Evolutionary conservation across 2,797 vertebrate genomes (phyloP).

Genomic region (Ispidina lecontei): DNA sequence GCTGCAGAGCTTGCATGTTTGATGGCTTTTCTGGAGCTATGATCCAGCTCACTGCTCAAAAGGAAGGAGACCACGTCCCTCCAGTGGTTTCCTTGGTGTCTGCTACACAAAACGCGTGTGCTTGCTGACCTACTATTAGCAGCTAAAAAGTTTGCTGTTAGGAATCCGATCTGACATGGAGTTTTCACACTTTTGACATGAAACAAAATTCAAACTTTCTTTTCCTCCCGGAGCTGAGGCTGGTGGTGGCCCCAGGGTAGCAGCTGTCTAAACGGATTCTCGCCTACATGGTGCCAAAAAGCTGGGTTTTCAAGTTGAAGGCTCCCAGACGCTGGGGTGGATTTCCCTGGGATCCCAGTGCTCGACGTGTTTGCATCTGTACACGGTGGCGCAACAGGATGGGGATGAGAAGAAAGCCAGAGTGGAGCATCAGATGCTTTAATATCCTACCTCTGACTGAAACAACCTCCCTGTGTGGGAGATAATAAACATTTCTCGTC

Average conservation of each 20-base stretch:
- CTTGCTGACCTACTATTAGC: background rate
- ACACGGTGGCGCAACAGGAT: background rate
- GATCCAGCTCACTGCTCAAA: background rate
- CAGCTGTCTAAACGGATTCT: background rate
- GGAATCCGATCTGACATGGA: background rate
- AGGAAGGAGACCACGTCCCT: background rate
- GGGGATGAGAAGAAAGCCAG: background rate
- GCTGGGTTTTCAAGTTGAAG: background rate
- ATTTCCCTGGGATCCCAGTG: background rate
- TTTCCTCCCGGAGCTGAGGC: background rate
- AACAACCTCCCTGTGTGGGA: slow-evolving; percentile 67
- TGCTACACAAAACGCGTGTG: background rate
- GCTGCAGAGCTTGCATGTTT: background rate
- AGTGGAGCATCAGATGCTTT: slow-evolving; percentile 9
- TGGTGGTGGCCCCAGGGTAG: background rate
- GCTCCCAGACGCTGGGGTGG: background rate
- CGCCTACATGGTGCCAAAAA: fast-evolving
- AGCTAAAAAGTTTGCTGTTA: background rate
- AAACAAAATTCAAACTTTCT: background rate
- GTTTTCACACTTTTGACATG: background rate
- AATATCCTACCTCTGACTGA: slow-evolving; percentile 66
- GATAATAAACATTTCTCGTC: slow-evolving; percentile 75
- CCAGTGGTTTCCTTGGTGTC: background rate
- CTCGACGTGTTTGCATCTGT: background rate
- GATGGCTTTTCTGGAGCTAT: background rate